phyloP scores from a whole-genome alignment of 2,113 vertebrate genomes.

The Raphicerus campestris region DNA sequence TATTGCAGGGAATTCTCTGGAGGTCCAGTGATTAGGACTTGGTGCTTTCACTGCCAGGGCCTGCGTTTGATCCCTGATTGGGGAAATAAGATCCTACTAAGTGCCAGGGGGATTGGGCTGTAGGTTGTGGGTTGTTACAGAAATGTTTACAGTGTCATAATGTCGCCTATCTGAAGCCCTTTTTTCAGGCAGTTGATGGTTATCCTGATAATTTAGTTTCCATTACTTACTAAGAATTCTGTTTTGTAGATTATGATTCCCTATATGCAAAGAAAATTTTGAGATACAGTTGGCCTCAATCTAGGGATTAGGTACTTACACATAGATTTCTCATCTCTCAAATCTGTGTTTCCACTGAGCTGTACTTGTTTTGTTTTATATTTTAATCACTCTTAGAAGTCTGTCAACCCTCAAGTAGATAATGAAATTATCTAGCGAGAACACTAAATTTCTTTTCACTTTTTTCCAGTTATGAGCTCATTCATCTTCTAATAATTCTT shows the following conservation, averaged over 20 bases:
- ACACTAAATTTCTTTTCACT: background rate
- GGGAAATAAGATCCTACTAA: background rate
- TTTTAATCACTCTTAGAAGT: slow-evolving; percentile 20
- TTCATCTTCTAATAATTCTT: slow-evolving; percentile 38
- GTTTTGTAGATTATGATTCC: background rate
- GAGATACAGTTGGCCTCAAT: background rate
- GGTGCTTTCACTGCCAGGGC: background rate
- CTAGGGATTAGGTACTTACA: background rate
- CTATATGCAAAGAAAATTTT: background rate
- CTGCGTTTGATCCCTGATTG: background rate
- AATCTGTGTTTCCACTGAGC: background rate
- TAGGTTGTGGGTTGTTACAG: background rate
- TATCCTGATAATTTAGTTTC: background rate
- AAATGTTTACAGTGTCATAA: slow-evolving; percentile 13
- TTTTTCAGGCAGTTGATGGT: background rate
- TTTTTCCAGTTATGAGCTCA: background rate
- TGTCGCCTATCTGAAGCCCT: background rate
- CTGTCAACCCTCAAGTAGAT: background rate
- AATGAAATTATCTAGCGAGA: background rate
- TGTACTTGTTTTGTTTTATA: slow-evolving; percentile 30
- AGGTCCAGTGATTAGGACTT: background rate
- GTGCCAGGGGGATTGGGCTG: background rate
- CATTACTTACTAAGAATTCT: background rate
- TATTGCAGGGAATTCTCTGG: background rate
- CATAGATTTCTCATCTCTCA: background rate